Conservation (phyloP, 2,797 vertebrate species). For the Fistularia tabacaria region DNA sequence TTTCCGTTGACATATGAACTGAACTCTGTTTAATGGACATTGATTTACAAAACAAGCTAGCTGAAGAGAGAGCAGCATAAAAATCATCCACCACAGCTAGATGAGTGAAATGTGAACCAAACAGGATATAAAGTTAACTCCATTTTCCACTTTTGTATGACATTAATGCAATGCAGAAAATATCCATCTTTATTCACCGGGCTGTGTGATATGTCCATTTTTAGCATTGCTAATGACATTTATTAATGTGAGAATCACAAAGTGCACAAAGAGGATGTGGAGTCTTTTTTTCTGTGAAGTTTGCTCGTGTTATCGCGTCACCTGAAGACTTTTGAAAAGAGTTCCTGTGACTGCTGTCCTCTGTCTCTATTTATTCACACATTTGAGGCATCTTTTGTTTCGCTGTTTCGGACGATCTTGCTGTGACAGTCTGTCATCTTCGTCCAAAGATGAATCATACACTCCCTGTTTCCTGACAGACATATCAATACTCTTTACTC, state of each 20-base stretch:
- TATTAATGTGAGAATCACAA: background rate
- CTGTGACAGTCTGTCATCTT: slow-evolving; percentile 7
- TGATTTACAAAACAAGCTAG: slow-evolving; percentile 58
- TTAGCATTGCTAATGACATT: slow-evolving; percentile 18
- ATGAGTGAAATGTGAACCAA: slow-evolving; percentile 59
- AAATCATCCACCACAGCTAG: slow-evolving; percentile 29
- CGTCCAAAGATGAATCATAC: slow-evolving; percentile 36
- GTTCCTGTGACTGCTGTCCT: too few relatives aligned
- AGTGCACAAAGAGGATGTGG: background rate
- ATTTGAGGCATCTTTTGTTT: too few relatives aligned
- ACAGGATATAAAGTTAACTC: slow-evolving; percentile 34
- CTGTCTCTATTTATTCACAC: too few relatives aligned
- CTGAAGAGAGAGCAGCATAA: slow-evolving; percentile 41
- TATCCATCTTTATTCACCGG: slow-evolving; percentile 32
- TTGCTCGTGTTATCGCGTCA: slow-evolving; percentile 8
- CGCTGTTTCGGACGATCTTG: background rate
- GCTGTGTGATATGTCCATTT: slow-evolving; percentile 26
- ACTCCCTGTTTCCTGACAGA: slow-evolving; percentile 34
- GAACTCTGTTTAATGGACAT: slow-evolving; percentile 61
- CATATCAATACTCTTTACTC: slow-evolving; percentile 49
- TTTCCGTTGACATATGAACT: slow-evolving; percentile 50
- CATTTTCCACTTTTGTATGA: slow-evolving; percentile 47
- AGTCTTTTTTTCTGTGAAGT: slow-evolving; percentile 2
- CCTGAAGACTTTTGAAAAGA: background rate
- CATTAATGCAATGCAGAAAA: slow-evolving; percentile 40